Evolutionary conservation across 2,888 invertebrate genomes (phyloP), one percentile per base, ranked within the genome.

Genomic region (Perithous albicinctus): DNA sequence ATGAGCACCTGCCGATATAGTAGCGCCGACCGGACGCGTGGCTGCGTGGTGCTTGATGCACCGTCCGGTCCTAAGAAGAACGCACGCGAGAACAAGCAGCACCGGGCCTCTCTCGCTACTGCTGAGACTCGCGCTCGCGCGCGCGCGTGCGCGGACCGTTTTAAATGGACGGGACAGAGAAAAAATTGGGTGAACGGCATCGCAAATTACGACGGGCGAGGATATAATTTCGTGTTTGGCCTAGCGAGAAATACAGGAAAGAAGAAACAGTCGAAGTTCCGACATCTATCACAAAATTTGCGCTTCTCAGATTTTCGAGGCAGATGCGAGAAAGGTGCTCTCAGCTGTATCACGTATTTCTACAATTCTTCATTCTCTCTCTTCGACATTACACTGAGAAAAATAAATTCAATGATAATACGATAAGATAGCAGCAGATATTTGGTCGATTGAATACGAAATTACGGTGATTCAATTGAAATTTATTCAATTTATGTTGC

Each of bases 161-260:
- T 87, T 83, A 86, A 86, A 85, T 78, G 84, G 75, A 84, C 80
- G 76, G 64, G 48, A 72, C 29, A 64, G 20, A 64, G 20, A 80
- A 86, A 85, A 85, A 85, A 84, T 85, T 83, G 82, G 86, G 84
- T 84, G 87, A 89, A 86, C 80, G 86, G 84, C 83, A 81, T 84
- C 81, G 76, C 77, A 84, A 84, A 82, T 82, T 82, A 84, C 79
- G 74, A 82, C 59, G 79, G 79, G 35, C 76, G 64, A 61, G 78
- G 78, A 66, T 70, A 77, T 82, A 85, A 87, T 86, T 87, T 82
- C 67, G 73, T 64, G 56, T 41, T 78, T 80, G 61, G 54, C 41
- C 73, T 51, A 76, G n/a, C 66, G 75, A 75, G 66, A 69, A n/a
- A 54, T 41, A 46, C 38, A 23, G 41, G n/a, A 41, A 67, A 38